Conservation (phyloP, 2,888 invertebrate genomes). For the Athalia circularis region DNA sequence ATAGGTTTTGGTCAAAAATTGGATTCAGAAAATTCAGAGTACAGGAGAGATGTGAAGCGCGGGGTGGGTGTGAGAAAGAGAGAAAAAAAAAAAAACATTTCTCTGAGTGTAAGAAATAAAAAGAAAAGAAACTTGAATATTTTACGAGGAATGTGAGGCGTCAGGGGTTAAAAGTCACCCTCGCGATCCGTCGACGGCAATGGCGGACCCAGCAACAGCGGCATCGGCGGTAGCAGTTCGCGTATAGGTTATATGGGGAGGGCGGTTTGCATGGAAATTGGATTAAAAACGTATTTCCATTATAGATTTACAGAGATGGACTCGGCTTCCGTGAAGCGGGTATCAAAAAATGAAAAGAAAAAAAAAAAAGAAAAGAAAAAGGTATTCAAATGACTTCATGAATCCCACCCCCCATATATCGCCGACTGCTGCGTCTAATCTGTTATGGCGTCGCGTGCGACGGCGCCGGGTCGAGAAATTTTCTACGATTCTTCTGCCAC, state of each 20-base stretch:
- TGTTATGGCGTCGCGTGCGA: too few relatives aligned
- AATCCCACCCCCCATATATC: not conserved
- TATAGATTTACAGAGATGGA: conserved; percentile 26
- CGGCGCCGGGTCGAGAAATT: conserved; percentile 21
- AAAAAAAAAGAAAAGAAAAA: too few relatives aligned
- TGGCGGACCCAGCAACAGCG: conserved; percentile 12
- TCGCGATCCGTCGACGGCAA: conserved; percentile 33
- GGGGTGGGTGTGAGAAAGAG: not conserved
- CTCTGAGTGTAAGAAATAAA: not conserved
- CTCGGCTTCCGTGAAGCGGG: not conserved
- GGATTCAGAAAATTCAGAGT: not conserved
- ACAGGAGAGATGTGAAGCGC: not conserved
- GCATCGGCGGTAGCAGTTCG: too few relatives aligned
- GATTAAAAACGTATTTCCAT: conserved; percentile 41
- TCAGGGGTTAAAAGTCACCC: conserved; percentile 9
- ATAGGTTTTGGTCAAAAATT: too few relatives aligned
- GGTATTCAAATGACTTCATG: conserved; percentile 15
- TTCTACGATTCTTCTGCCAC: not conserved
- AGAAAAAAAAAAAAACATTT: conserved; percentile 1
- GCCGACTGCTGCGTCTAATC: too few relatives aligned
- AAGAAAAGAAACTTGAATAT: conserved; percentile 12
- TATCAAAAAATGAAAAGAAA: conserved; percentile 4
- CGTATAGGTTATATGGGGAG: not conserved
- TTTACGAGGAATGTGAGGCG: conserved; percentile 6
- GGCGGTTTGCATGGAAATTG: conserved; percentile 24